These are phyloP conservation scores for Diadumene lineata DNA, from an alignment of 92 coral and sea anemone species.

Conservation along the genomic window DNA sequence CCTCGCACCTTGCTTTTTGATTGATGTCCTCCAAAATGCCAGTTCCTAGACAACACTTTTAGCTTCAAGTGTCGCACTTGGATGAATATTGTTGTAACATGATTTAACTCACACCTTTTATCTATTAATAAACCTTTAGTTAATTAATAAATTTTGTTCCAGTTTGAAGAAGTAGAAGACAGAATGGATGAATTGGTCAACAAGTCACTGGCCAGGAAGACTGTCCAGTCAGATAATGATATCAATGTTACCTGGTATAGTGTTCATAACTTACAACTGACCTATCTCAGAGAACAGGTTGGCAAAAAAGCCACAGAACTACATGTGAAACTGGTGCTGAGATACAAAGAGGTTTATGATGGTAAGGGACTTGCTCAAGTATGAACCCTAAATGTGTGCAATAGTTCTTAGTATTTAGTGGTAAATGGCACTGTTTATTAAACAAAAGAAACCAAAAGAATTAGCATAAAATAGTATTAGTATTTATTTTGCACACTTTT, in stretches of 20 bases:
- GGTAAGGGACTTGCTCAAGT: no score
- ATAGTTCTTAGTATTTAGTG: no score
- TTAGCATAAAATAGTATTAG: no score
- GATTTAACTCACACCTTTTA: neutral
- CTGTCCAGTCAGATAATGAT: slow-evolving; percentile 41
- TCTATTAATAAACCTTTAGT: neutral
- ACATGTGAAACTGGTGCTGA: slow-evolving; percentile 76
- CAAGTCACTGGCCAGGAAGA: slow-evolving; percentile 86
- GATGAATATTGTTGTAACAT: no score
- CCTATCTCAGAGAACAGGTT: slow-evolving; percentile 66
- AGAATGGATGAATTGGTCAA: slow-evolving; percentile 85
- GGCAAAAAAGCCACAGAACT: slow-evolving; percentile 47
- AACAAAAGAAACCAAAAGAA: no score
- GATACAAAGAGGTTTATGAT: slow-evolving; percentile 60
- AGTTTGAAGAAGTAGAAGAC: slow-evolving; percentile 96
- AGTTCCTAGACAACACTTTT: no score
- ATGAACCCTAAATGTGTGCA: no score
- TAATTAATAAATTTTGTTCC: neutral
- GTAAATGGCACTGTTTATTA: no score
- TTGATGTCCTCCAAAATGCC: no score
- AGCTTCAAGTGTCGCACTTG: no score
- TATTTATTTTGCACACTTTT: no score
- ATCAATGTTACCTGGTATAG: slow-evolving; percentile 54
- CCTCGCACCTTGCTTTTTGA: no score
- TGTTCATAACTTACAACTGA: slow-evolving; percentile 84